Evolutionary conservation across 2,113 vertebrate species (phyloP).

Genomic region (Carollia perspicillata): DNA sequence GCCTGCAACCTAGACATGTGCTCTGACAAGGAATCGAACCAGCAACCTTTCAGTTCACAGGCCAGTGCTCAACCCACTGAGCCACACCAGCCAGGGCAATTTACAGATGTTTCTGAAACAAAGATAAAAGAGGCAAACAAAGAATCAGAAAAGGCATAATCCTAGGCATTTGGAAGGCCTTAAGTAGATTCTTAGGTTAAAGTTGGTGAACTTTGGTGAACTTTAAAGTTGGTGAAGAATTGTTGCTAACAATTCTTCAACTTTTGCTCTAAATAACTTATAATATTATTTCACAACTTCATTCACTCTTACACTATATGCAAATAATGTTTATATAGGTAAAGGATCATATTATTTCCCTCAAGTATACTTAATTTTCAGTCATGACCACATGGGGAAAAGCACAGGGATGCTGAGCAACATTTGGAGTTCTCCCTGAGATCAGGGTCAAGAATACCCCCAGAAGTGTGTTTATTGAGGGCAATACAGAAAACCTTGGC

Average conservation of each 20-base stretch:
- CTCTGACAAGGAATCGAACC: too few species aligned
- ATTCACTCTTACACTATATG: background rate
- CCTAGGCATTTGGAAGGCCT: background rate
- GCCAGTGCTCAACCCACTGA: too few species aligned
- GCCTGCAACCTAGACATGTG: too few species aligned
- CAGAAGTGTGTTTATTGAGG: background rate
- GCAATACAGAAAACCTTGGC: constrained; percentile 27
- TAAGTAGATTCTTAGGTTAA: background rate
- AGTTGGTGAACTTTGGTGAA: background rate
- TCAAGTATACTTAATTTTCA: background rate
- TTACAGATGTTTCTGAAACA: background rate
- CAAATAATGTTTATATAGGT: background rate
- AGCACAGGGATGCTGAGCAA: background rate
- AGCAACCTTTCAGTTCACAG: too few species aligned
- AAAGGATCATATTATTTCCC: background rate
- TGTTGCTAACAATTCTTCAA: constrained; percentile 2
- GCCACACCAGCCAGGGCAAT: too few species aligned
- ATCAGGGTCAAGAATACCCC: constrained; percentile 18
- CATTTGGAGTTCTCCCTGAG: constrained; percentile 4
- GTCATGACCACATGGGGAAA: background rate
- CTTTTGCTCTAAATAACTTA: constrained; percentile 36
- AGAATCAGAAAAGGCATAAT: background rate
- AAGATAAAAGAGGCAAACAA: background rate
- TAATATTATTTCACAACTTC: constrained; percentile 20
- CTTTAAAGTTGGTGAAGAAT: too few species aligned